A percentile compares a stretch with the other conserved stretches of the same genome.
Evolutionary conservation across 2,888 invertebrate genomes (phyloP).

Genomic region (Dyspetes luteomarginatus): DNA sequence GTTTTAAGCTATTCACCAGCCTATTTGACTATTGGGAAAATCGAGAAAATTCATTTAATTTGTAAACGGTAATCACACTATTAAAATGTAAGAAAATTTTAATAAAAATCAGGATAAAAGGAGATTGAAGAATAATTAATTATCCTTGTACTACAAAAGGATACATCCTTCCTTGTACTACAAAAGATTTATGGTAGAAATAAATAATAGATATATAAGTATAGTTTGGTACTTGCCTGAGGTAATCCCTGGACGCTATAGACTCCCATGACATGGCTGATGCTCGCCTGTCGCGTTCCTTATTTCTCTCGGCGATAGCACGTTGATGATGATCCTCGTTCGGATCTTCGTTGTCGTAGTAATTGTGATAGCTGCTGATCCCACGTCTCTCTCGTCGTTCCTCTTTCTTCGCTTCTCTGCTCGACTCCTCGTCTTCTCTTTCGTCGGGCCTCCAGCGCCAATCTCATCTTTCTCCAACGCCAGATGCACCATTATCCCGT

Average conservation of each 20-base stretch:
- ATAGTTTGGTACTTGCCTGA: slow-evolving; percentile 84
- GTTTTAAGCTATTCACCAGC: no score
- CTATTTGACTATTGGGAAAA: no score
- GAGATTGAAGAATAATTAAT: no score
- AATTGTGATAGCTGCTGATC: slow-evolving; percentile 58
- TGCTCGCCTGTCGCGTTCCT: slow-evolving; percentile 69
- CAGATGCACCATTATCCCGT: slow-evolving; percentile 72
- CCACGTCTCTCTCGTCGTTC: slow-evolving; percentile 68
- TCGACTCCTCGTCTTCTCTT: slow-evolving; percentile 67
- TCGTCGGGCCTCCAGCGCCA: slow-evolving; percentile 71
- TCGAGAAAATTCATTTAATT: no score
- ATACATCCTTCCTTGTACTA: no score
- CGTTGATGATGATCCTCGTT: slow-evolving; percentile 59
- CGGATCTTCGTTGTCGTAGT: slow-evolving; percentile 61
- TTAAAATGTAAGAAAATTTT: no score
- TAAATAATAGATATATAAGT: not conserved
- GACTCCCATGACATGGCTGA: slow-evolving; percentile 93
- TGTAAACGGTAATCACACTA: no score
- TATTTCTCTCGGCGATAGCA: slow-evolving; percentile 60
- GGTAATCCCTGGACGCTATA: slow-evolving; percentile 91
- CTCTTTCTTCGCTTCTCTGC: slow-evolving; percentile 64
- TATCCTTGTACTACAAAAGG: no score
- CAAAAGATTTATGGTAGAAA: not conserved
- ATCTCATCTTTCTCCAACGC: slow-evolving; percentile 75
- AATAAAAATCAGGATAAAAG: no score